A percentile compares a stretch with the other conserved stretches of the same genome.
Evolutionary conservation across 2,888 invertebrate genomes (phyloP).

Genomic region (Drosophila ezoana): DNA sequence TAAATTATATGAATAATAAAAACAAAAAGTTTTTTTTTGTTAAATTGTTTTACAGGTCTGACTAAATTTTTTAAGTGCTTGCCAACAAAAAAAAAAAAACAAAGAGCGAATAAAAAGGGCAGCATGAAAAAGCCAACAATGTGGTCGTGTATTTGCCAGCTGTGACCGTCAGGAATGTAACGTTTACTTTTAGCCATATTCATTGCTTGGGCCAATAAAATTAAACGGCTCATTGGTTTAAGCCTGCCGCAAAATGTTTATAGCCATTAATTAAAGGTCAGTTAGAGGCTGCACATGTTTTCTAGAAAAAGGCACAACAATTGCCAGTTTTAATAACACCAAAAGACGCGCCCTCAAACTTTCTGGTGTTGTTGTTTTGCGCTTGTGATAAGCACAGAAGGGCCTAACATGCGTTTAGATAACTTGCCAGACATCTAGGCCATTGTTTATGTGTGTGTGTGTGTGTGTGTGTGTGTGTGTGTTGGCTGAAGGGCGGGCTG

Average conservation of each 20-base stretch:
- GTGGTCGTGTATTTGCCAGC: conserved; percentile 36
- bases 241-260: conserved; percentile 31
- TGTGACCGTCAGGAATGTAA: conserved; percentile 42
- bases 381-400: conserved; percentile 15
- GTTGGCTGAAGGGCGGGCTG: conserved; percentile 43
- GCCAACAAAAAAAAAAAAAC: conserved; percentile 20
- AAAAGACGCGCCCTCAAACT: conserved; percentile 19
- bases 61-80: conserved; percentile 53
- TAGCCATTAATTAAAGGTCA: conserved; percentile 51
- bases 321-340: not conserved
- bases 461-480: not conserved
- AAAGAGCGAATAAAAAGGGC: conserved; percentile 15
- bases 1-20: conserved; percentile 59
- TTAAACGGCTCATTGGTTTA: conserved; percentile 47
- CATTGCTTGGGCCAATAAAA: conserved; percentile 68
- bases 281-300: conserved; percentile 7
- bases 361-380: not conserved
- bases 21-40: conserved; percentile 42
- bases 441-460: conserved; percentile 14
- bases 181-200: conserved; percentile 44
- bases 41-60: conserved; percentile 58
- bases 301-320: not conserved
- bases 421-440: conserved; percentile 47
- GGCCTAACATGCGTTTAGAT: conserved; percentile 11
- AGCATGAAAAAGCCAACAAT: conserved; percentile 27